Percentiles rank a stretch among this genome's conserved stretches.
These are phyloP conservation scores for Dryas iulia DNA, from an alignment of 1,140 invertebrate genomes.

Conservation along the genomic window DNA sequence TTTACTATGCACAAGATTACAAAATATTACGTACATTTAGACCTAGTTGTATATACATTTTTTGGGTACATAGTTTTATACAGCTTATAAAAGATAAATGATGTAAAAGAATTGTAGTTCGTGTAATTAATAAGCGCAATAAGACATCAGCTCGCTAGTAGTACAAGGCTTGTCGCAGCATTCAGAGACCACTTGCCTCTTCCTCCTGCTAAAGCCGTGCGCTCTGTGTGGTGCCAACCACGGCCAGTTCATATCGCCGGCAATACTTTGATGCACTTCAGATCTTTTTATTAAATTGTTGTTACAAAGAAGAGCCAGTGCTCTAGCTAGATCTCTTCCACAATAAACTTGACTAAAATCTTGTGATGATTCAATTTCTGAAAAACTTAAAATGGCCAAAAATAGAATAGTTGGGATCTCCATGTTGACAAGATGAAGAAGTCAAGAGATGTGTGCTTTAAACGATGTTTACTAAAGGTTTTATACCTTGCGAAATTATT, in stretches of 20 bases:
- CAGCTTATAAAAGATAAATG: no score
- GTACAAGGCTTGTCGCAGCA: slow-evolving; percentile 46
- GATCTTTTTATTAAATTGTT: slow-evolving; percentile 26
- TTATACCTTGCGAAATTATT: slow-evolving; percentile 9
- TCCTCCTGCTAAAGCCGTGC: not conserved
- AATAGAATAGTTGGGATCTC: not conserved
- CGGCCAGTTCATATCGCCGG: slow-evolving; percentile 16
- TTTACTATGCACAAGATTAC: no score
- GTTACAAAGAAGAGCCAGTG: slow-evolving; percentile 17
- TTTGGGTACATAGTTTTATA: no score
- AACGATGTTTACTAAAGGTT: not conserved
- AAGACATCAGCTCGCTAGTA: slow-evolving; percentile 29
- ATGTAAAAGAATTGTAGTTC: no score
- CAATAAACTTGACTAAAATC: slow-evolving; percentile 27
- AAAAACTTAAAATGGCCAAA: not conserved
- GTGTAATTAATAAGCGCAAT: no score
- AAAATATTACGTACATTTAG: no score
- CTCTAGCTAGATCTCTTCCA: slow-evolving; percentile 15
- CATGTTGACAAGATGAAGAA: slow-evolving; percentile 5
- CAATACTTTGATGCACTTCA: not conserved
- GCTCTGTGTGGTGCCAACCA: slow-evolving; percentile 24
- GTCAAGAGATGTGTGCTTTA: not conserved
- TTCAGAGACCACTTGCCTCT: slow-evolving; percentile 28
- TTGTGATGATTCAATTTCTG: not conserved
- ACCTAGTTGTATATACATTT: no score